Base-by-base conservation (phyloP, 2,888 invertebrate species). In the Thecocarcelia acutangulata region DNA sequence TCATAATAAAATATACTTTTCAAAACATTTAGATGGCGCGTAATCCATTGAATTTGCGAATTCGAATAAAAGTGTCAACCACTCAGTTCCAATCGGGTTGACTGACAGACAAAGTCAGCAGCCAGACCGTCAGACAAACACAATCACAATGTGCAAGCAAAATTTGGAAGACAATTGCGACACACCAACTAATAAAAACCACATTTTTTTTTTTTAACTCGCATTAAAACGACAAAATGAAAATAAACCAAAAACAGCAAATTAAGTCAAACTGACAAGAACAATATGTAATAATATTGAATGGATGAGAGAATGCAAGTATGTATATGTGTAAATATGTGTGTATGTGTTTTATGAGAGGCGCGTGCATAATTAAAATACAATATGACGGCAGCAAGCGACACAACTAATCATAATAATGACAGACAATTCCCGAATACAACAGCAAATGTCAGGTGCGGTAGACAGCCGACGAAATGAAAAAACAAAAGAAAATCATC, bases 361-460 rank as follows among this genome's bases (percentile, higher is more conserved):
- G 68, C 72, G 68, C 77, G 82, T 74, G 78, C 15, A 59, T 70
- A 82, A 82, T 78, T 82, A 74, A 82, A 74, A 56, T 56, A 74
- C 69, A 70, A 78, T 78, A 64, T 74, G 82, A 82, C 64, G 70
- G 52, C 66, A 58, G 46, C 64, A 42, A 46, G 64, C 54, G 69
- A 70, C 74, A 69, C 46, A 69, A 64, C 52, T 58, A 68, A 77
- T 69, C 68, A 46, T 56, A 77, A 68, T 50, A 54, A 63, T 50
- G 48, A 56, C 46, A 56, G 72, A 61, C 56, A 69, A 58, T 17
- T 44, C 59, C 24, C 63, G 69, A 44, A 33, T 0, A 37, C n/a
- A 8, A 12, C 68, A 58, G 40, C n/a, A n/a, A n/a, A n/a, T 1
- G 0, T 58, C 21, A 46, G 68, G 40, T 48, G 28, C 59, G 1